Evolutionary conservation across 2,113 vertebrate species (phyloP), one percentile per base, ranked within the genome.

Genomic region (Thalassoma bifasciatum): DNA sequence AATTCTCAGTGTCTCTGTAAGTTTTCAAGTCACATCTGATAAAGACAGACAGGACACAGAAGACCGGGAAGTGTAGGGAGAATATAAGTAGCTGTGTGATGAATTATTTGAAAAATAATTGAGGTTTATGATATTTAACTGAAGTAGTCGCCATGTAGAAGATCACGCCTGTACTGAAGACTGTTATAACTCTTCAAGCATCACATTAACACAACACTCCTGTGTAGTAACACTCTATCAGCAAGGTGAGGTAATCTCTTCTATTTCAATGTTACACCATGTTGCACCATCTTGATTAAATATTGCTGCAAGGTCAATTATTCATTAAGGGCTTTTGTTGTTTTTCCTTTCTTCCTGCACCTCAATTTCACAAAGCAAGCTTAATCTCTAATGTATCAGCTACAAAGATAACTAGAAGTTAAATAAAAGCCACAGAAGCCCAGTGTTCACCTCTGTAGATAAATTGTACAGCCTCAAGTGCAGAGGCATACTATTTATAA

Each of bases 221-320:
- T 37, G 52, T 50, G 72, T 5, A 50, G 44, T 58, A 17, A 3
- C 1, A 1, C 49, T 38, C 37, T 5, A 30, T 44, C 40, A 52
- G 50, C 16, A 56, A 71, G 50, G 42, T 74, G 42, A 60, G 49
- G 49, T 38, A 8, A 47, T 62, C 62, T 52, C 46, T 38, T 11
- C 46, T 44, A 12, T 10, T 49, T 24, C 46, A 34, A 36, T 70
- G 62, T 88, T 77, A 68, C 79, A 71, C 46, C 4, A 34, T 23
- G 72, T 72, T 88, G 66, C 81, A 75, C 50, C 79, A 75, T 58
- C 50, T 0, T 59, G 34, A 59, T 53, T 64, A 22, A 57, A 78
- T 50, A 71, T 49, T 81, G 47, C 82, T 30, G 71, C 72, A 67
- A 72, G 51, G 59, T 86, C 65, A 69, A 69, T 77, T 50, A 86